Base-by-base conservation (phyloP, 2,888 invertebrate genomes). In the Ptychoptera contaminata region DNA sequence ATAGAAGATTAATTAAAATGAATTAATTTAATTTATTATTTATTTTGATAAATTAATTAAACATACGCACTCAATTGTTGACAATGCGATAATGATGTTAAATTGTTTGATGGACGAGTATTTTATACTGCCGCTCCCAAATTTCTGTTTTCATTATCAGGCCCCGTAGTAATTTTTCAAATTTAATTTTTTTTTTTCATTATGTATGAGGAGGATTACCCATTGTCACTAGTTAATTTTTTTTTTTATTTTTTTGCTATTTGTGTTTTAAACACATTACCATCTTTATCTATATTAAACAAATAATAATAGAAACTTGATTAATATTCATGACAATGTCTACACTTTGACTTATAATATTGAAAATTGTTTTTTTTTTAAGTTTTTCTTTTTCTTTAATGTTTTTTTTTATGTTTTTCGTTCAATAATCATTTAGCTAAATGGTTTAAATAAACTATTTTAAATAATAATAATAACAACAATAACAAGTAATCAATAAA, bases 41-140 rank as follows among this genome's bases (percentile, higher is more conserved):
- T 23, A 32, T 38, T 44, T 35, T 16, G 43, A 36, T 38, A 40
- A 36, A 11, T 30, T 31, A 23, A 2, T 15, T 30, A 23, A 37
- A 43, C 50, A 53, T 53, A 49, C 52, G 53, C 56, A 55, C 56
- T 55, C 51, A 43, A 45, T 46, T 51, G 55, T 62, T 59, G 60
- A 58, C 63, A 60, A 58, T 59, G 53, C 56, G 57, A 60, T 62
- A 64, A 64, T 66, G 65, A 60, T 63, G 56, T 53, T 52, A 55
- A 60, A 56, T 60, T 59, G 60, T 54, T 52, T 55, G 57, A 56
- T 55, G 56, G 56, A 56, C 54, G 50, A 59, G 56, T 61, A 59
- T 63, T 66, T 65, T 66, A 66, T 66, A 66, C 63, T 59, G 62
- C 61, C 63, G 65, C 63, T 64, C 63, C 63, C 58, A 59, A 39